Conservation (phyloP, 2,113 vertebrate genomes). For the Erpornis zantholeuca region DNA sequence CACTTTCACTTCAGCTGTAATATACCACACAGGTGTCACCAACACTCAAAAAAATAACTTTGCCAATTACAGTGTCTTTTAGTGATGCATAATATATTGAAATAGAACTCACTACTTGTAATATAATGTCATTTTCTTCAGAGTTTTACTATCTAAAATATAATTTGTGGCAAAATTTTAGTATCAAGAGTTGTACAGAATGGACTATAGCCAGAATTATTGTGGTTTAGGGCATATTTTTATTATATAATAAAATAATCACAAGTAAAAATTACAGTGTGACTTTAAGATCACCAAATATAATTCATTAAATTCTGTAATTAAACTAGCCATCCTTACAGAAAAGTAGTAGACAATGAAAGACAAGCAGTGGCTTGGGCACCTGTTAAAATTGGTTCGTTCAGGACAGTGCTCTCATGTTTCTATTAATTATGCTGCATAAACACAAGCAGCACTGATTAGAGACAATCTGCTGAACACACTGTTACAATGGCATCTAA, state of each 20-base stretch:
- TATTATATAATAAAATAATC: background rate
- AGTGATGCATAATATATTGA: background rate
- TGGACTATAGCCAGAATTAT: background rate
- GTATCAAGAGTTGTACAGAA: background rate
- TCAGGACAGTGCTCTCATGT: background rate
- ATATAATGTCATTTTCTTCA: background rate
- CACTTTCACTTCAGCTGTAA: background rate
- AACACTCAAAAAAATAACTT: background rate
- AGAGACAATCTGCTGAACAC: conserved; percentile 8
- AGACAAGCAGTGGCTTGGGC: background rate
- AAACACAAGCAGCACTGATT: conserved; percentile 44
- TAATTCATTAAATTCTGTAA: background rate
- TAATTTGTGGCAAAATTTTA: background rate
- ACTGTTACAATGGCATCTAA: conserved; percentile 17
- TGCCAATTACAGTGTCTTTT: background rate
- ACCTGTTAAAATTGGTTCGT: background rate
- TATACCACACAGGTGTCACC: background rate
- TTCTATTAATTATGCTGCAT: conserved; percentile 29
- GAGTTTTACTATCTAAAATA: background rate
- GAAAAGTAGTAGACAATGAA: background rate
- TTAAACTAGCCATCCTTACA: background rate
- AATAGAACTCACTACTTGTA: background rate
- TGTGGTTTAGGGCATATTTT: background rate
- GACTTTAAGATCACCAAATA: background rate
- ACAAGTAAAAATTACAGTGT: background rate